Evolutionary conservation across 2,797 vertebrate species (phyloP).

Genomic region (Microchirus variegatus): DNA sequence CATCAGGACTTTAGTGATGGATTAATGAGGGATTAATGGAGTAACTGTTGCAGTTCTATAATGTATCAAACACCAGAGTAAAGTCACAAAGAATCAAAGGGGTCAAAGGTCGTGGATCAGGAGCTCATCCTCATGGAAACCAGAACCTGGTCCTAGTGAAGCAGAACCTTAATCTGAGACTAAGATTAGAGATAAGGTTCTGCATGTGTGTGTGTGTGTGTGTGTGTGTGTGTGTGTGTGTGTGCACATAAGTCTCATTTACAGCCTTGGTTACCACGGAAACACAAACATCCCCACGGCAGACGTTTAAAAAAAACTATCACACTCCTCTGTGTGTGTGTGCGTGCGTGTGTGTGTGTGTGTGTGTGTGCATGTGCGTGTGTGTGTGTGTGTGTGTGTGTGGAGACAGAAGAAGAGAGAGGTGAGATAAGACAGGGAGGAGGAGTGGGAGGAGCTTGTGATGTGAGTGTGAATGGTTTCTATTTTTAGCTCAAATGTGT

Average conservation of each 20-base stretch:
- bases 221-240: conserved; percentile 16
- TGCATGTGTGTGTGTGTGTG: conserved; percentile 19
- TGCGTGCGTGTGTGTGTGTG: not conserved
- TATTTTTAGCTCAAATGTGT: conserved; percentile 77
- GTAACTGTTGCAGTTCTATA: too few relatives aligned
- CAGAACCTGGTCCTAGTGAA: too few relatives aligned
- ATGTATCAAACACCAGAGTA: too few relatives aligned
- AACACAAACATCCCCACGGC: conserved; percentile 57
- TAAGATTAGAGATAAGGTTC: conserved; percentile 5
- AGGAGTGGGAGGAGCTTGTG: conserved; percentile 59
- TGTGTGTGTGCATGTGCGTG: not conserved
- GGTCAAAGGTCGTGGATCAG: too few relatives aligned
- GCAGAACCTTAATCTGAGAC: too few relatives aligned
- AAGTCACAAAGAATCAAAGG: too few relatives aligned
- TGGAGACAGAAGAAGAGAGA: conserved; percentile 58
- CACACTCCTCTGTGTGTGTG: conserved; percentile 14
- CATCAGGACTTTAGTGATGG: too few relatives aligned
- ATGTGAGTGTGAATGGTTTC: conserved; percentile 68
- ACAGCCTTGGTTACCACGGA: conserved; percentile 59
- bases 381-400: conserved; percentile 3
- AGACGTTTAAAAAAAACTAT: conserved; percentile 16
- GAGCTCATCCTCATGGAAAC: too few relatives aligned
- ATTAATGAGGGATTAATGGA: too few relatives aligned
- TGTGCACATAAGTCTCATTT: conserved; percentile 59
- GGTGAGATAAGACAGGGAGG: conserved; percentile 50